Evolutionary conservation across 23 tunicate species (phyloP).

Genomic region (Styela plicata): DNA sequence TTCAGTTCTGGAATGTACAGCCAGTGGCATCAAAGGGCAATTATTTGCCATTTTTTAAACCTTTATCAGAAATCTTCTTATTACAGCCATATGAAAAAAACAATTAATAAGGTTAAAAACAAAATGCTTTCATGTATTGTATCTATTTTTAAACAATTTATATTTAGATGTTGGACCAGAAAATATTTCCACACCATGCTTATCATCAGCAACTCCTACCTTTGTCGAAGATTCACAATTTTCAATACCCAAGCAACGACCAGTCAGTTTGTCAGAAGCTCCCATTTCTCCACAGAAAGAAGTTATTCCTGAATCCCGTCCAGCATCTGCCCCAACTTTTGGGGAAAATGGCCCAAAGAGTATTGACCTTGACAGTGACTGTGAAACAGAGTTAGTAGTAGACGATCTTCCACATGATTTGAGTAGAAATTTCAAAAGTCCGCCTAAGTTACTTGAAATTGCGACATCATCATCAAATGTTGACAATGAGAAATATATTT

Average conservation of each 20-base stretch:
- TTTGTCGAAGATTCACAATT: neutral
- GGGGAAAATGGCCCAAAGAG: neutral
- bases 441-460: neutral
- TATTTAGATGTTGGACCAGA: too few relatives aligned
- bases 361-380: neutral
- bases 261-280: neutral
- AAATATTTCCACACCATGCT: too few relatives aligned
- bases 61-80: too few relatives aligned
- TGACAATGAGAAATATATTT: too few relatives aligned
- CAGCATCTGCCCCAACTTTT: neutral
- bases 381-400: neutral
- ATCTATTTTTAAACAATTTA: too few relatives aligned
- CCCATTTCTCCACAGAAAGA: neutral
- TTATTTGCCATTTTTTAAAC: too few relatives aligned
- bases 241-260: neutral
- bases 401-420: neutral
- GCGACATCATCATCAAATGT: neutral
- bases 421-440: neutral
- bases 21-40: too few relatives aligned
- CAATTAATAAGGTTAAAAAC: too few relatives aligned
- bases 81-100: too few relatives aligned
- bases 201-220: too few relatives aligned
- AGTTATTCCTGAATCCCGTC: neutral
- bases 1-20: too few relatives aligned
- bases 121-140: too few relatives aligned